These are phyloP conservation scores for Scarus forsteni DNA, from an alignment of 2,797 vertebrate species.

Conservation along the genomic window DNA sequence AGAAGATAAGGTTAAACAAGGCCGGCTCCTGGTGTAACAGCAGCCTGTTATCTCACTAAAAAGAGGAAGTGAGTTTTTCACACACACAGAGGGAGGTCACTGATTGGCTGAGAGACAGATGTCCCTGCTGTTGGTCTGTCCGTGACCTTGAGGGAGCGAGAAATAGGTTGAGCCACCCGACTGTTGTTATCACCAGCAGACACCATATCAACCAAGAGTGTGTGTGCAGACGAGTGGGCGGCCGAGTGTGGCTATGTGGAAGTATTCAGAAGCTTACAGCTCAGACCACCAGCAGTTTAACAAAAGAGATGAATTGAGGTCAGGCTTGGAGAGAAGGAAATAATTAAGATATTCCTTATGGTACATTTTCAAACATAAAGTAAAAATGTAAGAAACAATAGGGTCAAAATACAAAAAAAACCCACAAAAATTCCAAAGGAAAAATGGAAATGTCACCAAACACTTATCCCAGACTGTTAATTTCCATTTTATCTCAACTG, in stretches of 20 bases:
- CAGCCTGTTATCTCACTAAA: constrained; percentile 55
- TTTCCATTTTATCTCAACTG: too few relatives aligned
- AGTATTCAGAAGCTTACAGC: constrained; percentile 19
- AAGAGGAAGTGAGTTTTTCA: constrained; percentile 56
- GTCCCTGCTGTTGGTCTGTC: constrained; percentile 28
- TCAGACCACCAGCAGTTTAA: constrained; percentile 37
- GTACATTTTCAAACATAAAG: too few relatives aligned
- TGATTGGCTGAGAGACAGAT: constrained; percentile 57
- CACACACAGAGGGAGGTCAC: constrained; percentile 34
- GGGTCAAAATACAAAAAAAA: too few relatives aligned
- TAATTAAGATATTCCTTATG: too few relatives aligned
- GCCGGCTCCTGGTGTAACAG: constrained; percentile 32
- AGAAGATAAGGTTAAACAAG: constrained; percentile 25
- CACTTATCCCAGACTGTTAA: too few relatives aligned
- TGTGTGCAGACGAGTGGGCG: not conserved
- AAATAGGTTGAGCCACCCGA: constrained; percentile 35
- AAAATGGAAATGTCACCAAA: too few relatives aligned
- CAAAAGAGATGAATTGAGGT: constrained; percentile 9
- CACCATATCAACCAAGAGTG: constrained; percentile 48
- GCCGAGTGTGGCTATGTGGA: constrained; percentile 6
- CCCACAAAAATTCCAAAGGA: too few relatives aligned
- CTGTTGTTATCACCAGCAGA: constrained; percentile 61
- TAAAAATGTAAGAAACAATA: too few relatives aligned
- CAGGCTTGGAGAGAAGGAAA: too few relatives aligned
- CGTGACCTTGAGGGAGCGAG: constrained; percentile 51